A percentile compares a stretch with the other conserved stretches of the same genome.
phyloP scores from a whole-genome alignment of 2,113 vertebrate species.

The Indicator maculatus region DNA sequence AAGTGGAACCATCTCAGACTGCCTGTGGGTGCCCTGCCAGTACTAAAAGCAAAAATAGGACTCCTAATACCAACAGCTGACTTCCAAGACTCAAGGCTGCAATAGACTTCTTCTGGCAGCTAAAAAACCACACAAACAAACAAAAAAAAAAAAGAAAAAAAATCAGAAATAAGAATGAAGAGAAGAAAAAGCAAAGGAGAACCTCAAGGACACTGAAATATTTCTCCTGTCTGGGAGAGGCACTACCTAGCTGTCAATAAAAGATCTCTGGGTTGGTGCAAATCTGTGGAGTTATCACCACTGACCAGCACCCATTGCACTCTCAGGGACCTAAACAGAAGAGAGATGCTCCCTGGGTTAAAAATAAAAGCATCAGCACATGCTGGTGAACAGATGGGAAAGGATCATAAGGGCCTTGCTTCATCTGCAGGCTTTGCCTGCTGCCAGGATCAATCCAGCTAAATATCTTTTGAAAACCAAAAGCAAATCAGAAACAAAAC shows the following conservation, averaged over 20 bases:
- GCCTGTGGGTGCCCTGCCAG: slow-evolving; percentile 14
- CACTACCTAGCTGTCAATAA: background rate
- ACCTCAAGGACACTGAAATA: slow-evolving; percentile 8
- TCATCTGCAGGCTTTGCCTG: background rate
- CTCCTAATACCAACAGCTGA: slow-evolving; percentile 8
- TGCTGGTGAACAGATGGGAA: background rate
- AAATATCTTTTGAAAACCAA: background rate
- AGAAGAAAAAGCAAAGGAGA: background rate
- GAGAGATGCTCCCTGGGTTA: background rate
- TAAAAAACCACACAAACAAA: background rate
- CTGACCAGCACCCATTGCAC: background rate
- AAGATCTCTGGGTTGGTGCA: background rate
- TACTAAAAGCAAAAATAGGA: slow-evolving; percentile 35
- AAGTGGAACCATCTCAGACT: background rate
- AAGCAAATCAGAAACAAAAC: background rate
- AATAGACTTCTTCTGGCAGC: background rate
- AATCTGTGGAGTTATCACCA: background rate
- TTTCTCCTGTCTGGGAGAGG: background rate
- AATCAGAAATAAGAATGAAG: background rate
- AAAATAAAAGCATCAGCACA: background rate
- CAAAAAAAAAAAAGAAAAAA: background rate
- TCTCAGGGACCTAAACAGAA: background rate
- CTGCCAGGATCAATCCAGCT: background rate
- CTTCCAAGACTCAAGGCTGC: slow-evolving; percentile 7
- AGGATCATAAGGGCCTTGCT: background rate